Evolutionary conservation across 2,113 vertebrate genomes (phyloP).

Genomic region (Caranx melampygus): DNA sequence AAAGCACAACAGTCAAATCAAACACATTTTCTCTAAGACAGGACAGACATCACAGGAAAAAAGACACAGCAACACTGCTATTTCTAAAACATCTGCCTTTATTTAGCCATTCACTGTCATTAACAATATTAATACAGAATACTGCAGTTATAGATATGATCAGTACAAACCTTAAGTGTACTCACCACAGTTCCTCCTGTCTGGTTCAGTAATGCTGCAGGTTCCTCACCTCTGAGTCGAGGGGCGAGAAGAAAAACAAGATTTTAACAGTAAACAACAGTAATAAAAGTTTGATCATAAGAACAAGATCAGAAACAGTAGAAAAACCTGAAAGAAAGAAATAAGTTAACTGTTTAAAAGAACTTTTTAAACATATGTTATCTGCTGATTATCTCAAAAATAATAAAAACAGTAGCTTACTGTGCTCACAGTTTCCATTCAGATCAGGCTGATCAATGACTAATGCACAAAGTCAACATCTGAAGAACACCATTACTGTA

Average conservation of each 20-base stretch:
- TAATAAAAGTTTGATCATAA: neutral
- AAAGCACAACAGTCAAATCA: neutral
- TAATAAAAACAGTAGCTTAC: neutral
- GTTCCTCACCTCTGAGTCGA: neutral
- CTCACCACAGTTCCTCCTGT: constrained; percentile 53
- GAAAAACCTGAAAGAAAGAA: neutral
- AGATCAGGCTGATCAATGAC: neutral
- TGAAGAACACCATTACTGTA: neutral
- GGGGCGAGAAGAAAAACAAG: constrained; percentile 47
- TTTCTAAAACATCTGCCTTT: constrained; percentile 44
- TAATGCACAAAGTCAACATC: neutral
- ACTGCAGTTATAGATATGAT: neutral
- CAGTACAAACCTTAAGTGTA: constrained; percentile 23
- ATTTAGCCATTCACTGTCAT: constrained; percentile 39
- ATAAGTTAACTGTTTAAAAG: neutral
- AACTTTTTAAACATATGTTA: too few species aligned
- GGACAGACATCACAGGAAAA: neutral
- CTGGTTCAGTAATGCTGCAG: constrained; percentile 9
- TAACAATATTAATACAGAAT: constrained; percentile 10
- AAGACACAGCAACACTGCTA: neutral
- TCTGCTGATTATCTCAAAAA: neutral
- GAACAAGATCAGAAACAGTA: neutral
- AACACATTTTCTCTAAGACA: neutral
- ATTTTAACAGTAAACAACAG: neutral
- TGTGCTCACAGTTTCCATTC: neutral